A percentile compares a stretch with the other conserved stretches of the same genome.
phyloP scores from a whole-genome alignment of 2,888 invertebrate genomes.

The Resseliella maxima region DNA sequence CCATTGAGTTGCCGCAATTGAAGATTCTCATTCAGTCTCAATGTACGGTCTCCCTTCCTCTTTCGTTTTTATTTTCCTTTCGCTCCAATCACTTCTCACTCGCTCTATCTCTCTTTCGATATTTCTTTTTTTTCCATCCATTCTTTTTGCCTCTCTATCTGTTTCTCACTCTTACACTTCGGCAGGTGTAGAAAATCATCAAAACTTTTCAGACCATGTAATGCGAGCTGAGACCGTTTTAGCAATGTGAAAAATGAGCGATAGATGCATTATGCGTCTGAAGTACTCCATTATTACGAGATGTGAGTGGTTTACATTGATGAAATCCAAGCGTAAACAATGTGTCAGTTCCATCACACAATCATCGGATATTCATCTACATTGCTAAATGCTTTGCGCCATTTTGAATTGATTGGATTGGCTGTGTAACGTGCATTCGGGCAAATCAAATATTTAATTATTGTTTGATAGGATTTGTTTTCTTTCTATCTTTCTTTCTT shows the following conservation, averaged over 20 bases:
- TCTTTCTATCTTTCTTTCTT: no score
- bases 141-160: no score
- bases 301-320: not conserved
- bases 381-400: not conserved
- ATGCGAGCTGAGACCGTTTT: constrained; percentile 39
- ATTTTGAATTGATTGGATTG: not conserved
- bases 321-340: not conserved
- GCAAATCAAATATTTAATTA: not conserved
- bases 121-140: no score
- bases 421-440: not conserved
- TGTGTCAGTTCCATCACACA: no score
- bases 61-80: not conserved
- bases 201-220: constrained; percentile 53
- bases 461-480: not conserved
- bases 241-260: not conserved
- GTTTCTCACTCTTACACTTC: no score
- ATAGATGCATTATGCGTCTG: constrained; percentile 6
- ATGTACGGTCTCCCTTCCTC: no score
- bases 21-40: no score
- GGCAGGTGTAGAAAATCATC: constrained; percentile 44
- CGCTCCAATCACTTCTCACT: no score
- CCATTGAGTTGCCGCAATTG: no score
- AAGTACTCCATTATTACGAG: not conserved
- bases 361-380: no score
- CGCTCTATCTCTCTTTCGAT: no score